Evolutionary conservation across 1,140 invertebrate genomes (phyloP).

Genomic region (Ephestia elutella): DNA sequence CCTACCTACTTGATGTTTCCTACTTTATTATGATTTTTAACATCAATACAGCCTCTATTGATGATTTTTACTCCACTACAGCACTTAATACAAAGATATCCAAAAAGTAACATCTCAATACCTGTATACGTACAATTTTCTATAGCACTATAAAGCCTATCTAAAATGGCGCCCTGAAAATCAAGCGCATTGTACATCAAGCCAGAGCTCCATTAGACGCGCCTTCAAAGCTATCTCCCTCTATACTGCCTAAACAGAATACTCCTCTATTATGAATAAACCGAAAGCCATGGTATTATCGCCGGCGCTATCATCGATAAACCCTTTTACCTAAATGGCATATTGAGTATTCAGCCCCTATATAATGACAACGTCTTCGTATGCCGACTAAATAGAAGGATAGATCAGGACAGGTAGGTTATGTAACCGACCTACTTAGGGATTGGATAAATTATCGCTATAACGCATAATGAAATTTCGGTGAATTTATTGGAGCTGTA

Average conservation of each 20-base stretch:
- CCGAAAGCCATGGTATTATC: conserved; percentile 37
- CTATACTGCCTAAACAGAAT: conserved; percentile 1
- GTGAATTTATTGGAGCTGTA: too few species aligned
- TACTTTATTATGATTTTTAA: too few species aligned
- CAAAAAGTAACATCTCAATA: too few species aligned
- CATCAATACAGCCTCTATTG: too few species aligned
- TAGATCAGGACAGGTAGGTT: conserved; percentile 29
- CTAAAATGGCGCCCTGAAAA: background rate
- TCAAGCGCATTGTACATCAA: background rate
- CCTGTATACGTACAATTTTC: too few species aligned
- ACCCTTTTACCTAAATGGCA: conserved; percentile 59
- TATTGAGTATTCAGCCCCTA: conserved; percentile 50
- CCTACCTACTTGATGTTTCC: too few species aligned
- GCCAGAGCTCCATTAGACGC: background rate
- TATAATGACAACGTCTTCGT: conserved; percentile 23
- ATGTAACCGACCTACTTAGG: background rate
- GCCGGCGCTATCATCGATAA: conserved; percentile 45
- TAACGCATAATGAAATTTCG: too few species aligned
- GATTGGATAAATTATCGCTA: too few species aligned
- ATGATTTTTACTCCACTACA: too few species aligned
- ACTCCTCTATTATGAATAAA: conserved; percentile 30
- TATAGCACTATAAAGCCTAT: background rate
- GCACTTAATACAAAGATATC: too few species aligned
- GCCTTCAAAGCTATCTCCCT: background rate
- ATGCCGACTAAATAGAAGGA: conserved; percentile 28